Base-by-base conservation (phyloP, 2,797 vertebrate species). In the Gobio occitaniae region DNA sequence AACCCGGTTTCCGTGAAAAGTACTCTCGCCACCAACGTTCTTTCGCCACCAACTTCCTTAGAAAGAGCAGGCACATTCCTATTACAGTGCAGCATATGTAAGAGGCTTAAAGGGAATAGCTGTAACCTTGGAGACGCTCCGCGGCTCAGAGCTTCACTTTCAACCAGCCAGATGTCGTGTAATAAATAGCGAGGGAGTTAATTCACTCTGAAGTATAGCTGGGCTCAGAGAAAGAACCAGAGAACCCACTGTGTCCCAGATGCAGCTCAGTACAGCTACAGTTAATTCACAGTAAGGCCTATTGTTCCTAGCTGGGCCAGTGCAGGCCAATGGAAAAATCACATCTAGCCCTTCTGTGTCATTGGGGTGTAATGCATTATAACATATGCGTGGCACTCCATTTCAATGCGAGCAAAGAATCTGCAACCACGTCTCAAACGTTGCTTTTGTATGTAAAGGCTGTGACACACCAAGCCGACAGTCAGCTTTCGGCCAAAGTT, bases 21-120 rank as follows among this genome's bases (percentile, higher is more conserved):
- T 70, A 71, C 50, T 76, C 25, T 25, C 25, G 25, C 25, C 25
- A 25, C 25, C 25, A 25, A 25, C 25, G 38, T 72, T 56, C 9
- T 44, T 74, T 84, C 48, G 71, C 82, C 86, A 77, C 80, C 56
- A 78, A 84, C 72, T 65, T 86, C 47, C 54, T 78, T 29, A 84
- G 89, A 56, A 82, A 89, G 88, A 89, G 88, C 84, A 90, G 89
- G 79, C 86, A 19, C 71, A 91, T 89, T 91, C 87, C 85, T 87
- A 76, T 76, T 75, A 75, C 44, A 29, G 66, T 70, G 44, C 48
- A 63, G 78, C 71, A 84, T 68, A 81, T 78, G 76, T 75, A 84
- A 79, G 80, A 86, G 84, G 68, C 65, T 83, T 76, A 76, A 17
- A 50, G 81, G 76, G 81, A 86, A 78, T 61, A 70, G 61, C 44